Base-by-base conservation (phyloP, 1,140 invertebrate genomes). In the Bombus balteatus region DNA sequence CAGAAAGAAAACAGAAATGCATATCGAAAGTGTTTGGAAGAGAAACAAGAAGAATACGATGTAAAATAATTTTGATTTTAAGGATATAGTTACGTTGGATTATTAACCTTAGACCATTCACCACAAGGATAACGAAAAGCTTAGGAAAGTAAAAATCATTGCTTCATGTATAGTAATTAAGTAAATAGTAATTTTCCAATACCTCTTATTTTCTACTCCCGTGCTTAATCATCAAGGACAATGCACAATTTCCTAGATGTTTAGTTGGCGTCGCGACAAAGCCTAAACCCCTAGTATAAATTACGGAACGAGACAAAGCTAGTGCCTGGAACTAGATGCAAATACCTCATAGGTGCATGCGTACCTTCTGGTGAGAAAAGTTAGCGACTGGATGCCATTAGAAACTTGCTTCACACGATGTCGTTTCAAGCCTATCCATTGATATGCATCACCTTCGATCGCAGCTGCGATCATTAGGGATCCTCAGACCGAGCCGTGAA, bases 391-490 rank as follows among this genome's bases (percentile, higher is more conserved):
- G 65, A 32, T 32, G 28, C 82, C 81, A 87, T 89, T 89, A 87
- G 88, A 81, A 87, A 89, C 80, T 89, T 89, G 70, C 80, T 85
- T 74, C 75, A 77, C 88, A 83, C 70, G 74, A 32, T 34, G n/a
- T 66, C 41, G 85, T 87, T 87, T 83, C 74, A 62, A 85, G 75
- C 84, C 88, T 81, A 81, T 39, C 78, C 88, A 90, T 90, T 80
- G 89, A 87, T 90, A 90, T 90, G 85, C 86, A 89, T 89, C 83
- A 90, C 88, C 81, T 88, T 90, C 86, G 89, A 90, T 90, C 86
- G 85, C 86, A 88, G 65, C 65, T 32, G 15, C 65, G n/a, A 18
- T 66, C 65, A 66, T 66, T n/a, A 66, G 89, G 81, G 78, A 66
- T 72, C 71, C 83, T 82, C 87, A 87, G 88, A 85, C 81, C 71